A percentile compares a stretch with the other conserved stretches of the same genome.
These are phyloP conservation scores for Arctia plantaginis DNA, from an alignment of 2,888 invertebrate species.

Conservation along the genomic window DNA sequence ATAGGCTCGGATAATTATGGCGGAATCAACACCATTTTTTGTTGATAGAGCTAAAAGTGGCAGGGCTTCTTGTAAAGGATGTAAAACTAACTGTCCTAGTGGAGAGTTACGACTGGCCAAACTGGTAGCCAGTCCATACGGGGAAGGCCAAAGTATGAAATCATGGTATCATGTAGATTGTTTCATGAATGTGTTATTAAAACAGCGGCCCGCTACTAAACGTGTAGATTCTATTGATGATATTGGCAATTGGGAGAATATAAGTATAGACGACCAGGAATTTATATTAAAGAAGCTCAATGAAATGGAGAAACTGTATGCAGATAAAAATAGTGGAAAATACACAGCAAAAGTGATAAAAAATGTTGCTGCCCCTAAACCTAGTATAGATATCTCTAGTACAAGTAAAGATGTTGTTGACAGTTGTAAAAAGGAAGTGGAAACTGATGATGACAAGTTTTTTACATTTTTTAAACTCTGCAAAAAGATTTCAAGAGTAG, in stretches of 20 bases:
- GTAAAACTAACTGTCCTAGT: conserved; percentile 92
- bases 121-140: conserved; percentile 92
- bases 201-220: conserved; percentile 93
- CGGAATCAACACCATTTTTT: conserved; percentile 83
- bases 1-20: conserved; percentile 37
- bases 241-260: conserved; percentile 90
- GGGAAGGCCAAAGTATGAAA: conserved; percentile 91
- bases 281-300: conserved; percentile 88
- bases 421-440: conserved; percentile 30
- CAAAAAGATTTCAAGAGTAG: conserved; percentile 91
- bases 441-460: conserved; percentile 89
- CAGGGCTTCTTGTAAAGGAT: conserved; percentile 94
- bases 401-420: conserved; percentile 34
- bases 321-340: conserved; percentile 82
- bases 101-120: conserved; percentile 92
- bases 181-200: conserved; percentile 91
- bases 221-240: conserved; percentile 93
- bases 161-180: conserved; percentile 94
- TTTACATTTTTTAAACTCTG: conserved; percentile 92
- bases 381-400: conserved; percentile 23
- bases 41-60: conserved; percentile 94
- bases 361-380: conserved; percentile 63
- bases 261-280: conserved; percentile 89
- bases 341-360: conserved; percentile 75
- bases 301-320: conserved; percentile 86